These are phyloP conservation scores for Tyto alba DNA, from an alignment of 2,113 vertebrate genomes.

Conservation along the genomic window DNA sequence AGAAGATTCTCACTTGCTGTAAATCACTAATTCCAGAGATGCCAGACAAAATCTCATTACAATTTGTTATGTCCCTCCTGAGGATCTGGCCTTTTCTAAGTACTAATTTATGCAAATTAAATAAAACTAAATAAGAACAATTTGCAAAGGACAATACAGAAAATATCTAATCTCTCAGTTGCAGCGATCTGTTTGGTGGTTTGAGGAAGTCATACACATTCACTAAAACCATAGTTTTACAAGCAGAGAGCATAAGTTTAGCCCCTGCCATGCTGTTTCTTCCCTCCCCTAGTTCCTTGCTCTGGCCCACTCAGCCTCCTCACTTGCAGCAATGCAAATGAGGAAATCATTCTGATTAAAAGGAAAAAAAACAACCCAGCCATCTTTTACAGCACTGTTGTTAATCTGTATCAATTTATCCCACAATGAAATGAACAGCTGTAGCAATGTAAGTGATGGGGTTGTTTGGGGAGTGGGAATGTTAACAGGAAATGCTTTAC, in stretches of 20 bases:
- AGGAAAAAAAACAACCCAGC: neutral
- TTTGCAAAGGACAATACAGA: neutral
- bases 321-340: neutral
- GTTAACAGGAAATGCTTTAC: neutral
- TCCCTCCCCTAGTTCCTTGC: neutral
- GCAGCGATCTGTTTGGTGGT: neutral
- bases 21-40: neutral
- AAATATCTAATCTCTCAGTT: neutral
- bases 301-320: neutral
- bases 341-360: neutral
- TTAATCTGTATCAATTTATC: neutral
- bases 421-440: neutral
- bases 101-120: neutral
- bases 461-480: neutral
- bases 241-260: neutral
- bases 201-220: neutral
- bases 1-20: neutral
- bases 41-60: neutral
- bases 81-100: neutral
- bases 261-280: neutral
- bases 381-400: neutral
- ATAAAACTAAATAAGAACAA: neutral
- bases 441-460: neutral
- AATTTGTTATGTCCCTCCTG: neutral
- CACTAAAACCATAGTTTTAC: neutral